Base-by-base conservation (phyloP, 2,888 invertebrate species). In the Polietes domitor region DNA sequence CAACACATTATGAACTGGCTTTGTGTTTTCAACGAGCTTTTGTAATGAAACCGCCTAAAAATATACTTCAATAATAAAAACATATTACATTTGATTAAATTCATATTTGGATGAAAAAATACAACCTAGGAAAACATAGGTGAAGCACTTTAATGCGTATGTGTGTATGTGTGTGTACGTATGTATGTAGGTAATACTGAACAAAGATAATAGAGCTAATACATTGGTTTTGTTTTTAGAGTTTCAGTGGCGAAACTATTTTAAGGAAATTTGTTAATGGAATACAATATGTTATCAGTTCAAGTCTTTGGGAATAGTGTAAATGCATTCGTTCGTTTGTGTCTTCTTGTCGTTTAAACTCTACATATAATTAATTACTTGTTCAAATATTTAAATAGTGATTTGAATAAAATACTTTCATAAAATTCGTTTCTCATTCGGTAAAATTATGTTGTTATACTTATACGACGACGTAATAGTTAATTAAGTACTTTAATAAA, bases 301-400 rank as follows among this genome's bases (percentile, higher is more conserved):
- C 61, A 84, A 84, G 83, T 81, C 83, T 84, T 84, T 84, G 83
- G 80, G 77, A 43, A 24, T 68, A 77, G 78, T 75, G 70, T 76
- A 84, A 80, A 84, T 84, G 78, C 80, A 75, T 75, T 80, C 55
- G 71, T 80, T 74, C 7, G 37, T 32, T 15, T 68, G 28, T 43
- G 17, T 65, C 1, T 43, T 43, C 24, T 37, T 41, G 43, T 68
- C 19, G 43, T 68, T 41, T 24, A 43, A 43, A 68, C 17, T 68
- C 43, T 15, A 47, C 47, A n/a, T 47, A n/a, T 41, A 41, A 3
- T 37, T 37, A 37, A 32, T 32, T 47, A 58, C 24, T 58, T 21
- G 37, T 12, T 43, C 37, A 68, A 41, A 43, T 24, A 43, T 24
- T 68, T 10, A 43, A 68, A 68, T 68, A 65, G 10, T 32, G 32